A percentile compares a stretch with the other conserved stretches of the same genome.
Evolutionary conservation across 1,140 invertebrate species (phyloP).

Genomic region (Tetragonula clypearis): DNA sequence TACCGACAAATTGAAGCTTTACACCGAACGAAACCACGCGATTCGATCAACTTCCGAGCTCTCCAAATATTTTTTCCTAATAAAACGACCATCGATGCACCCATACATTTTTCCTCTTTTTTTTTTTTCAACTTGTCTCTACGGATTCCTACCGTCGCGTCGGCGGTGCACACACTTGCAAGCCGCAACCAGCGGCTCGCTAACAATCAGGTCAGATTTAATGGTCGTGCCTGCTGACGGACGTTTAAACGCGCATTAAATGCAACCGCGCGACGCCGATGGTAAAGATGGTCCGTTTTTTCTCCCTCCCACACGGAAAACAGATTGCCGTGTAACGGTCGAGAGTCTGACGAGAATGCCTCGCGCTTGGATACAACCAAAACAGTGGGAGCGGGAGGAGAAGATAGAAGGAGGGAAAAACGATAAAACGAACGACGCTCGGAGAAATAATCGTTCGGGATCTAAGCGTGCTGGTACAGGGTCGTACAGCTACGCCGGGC

Average conservation of each 20-base stretch:
- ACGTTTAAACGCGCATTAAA: constrained; percentile 69
- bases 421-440: background rate
- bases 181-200: constrained; percentile 35
- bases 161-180: background rate
- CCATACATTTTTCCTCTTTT: too few species aligned
- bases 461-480: too few species aligned
- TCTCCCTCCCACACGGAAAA: background rate
- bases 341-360: background rate
- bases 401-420: background rate
- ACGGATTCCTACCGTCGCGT: too few species aligned
- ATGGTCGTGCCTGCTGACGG: constrained; percentile 66
- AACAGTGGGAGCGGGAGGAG: background rate
- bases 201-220: constrained; percentile 69
- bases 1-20: too few species aligned
- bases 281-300: constrained; percentile 3
- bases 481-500: too few species aligned
- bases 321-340: background rate
- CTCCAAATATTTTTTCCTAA: too few species aligned
- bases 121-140: too few species aligned
- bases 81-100: too few species aligned
- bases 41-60: too few species aligned
- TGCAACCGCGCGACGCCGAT: constrained; percentile 43
- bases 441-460: background rate
- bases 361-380: background rate
- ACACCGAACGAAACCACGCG: too few species aligned